These are phyloP conservation scores for Stomatorhinus ivindoensis DNA, from an alignment of 2,113 vertebrate species.

Conservation along the genomic window DNA sequence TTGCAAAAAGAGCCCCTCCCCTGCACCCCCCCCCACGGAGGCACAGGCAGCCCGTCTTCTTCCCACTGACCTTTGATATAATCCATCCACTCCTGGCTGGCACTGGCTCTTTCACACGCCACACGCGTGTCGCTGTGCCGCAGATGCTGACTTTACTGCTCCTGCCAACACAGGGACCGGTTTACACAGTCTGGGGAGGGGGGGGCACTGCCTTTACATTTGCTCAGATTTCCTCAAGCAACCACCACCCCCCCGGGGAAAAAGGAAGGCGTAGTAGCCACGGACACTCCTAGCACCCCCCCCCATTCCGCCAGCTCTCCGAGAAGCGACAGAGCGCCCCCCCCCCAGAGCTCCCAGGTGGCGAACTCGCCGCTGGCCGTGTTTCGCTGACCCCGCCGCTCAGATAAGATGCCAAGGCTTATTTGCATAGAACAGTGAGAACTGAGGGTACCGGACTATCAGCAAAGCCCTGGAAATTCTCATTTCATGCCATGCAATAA, in stretches of 20 bases:
- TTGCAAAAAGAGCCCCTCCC: background rate
- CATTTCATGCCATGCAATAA: background rate
- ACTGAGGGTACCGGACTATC: background rate
- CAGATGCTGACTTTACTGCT: background rate
- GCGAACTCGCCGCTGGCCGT: background rate
- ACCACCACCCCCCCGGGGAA: background rate
- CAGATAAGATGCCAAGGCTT: background rate
- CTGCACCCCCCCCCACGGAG: background rate
- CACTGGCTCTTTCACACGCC: background rate
- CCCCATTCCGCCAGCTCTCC: background rate
- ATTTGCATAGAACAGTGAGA: background rate
- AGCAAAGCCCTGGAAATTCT: background rate
- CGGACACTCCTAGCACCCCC: background rate
- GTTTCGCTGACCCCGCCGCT: background rate
- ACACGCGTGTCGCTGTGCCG: background rate
- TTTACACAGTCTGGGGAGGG: background rate
- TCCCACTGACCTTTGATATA: background rate
- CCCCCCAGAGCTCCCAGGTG: background rate
- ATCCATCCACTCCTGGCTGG: background rate
- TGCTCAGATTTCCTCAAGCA: background rate
- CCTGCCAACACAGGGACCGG: background rate
- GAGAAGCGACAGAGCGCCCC: background rate
- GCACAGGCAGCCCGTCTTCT: background rate
- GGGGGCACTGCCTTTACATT: background rate
- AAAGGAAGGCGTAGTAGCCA: background rate